Evolutionary conservation across 2,113 vertebrate species (phyloP).

Genomic region (Erythrolamprus reginae): DNA sequence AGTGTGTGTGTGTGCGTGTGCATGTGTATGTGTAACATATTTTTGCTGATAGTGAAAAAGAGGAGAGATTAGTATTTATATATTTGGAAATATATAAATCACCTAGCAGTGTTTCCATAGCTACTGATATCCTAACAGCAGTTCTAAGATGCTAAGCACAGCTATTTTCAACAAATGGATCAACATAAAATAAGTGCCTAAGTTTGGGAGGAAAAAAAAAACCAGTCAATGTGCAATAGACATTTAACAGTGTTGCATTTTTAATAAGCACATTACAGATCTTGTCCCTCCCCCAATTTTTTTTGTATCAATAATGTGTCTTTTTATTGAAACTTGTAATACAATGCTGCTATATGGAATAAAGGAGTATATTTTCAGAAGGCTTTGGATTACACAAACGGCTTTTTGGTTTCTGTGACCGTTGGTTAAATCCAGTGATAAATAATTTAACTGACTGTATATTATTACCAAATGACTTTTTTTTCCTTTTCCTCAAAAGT

Average conservation of each 20-base stretch:
- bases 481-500: background rate
- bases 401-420: background rate
- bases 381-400: background rate
- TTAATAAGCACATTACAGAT: background rate
- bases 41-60: too few species aligned
- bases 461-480: background rate
- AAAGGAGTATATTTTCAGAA: background rate
- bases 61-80: too few species aligned
- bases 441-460: background rate
- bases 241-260: background rate
- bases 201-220: too few species aligned
- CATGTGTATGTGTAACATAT: too few species aligned
- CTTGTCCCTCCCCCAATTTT: too few species aligned
- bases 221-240: background rate
- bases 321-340: background rate
- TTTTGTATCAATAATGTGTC: background rate
- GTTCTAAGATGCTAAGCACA: background rate
- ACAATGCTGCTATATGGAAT: background rate
- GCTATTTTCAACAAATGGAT: background rate
- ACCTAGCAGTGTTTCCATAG: slow-evolving; percentile 1
- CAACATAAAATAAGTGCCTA: background rate
- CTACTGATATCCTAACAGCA: slow-evolving; percentile 9
- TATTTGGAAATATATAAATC: slow-evolving; percentile 25
- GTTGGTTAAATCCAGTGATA: background rate
- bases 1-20: too few species aligned